Base-by-base conservation (phyloP, 2,113 vertebrate species). In the Amazona vittata region DNA sequence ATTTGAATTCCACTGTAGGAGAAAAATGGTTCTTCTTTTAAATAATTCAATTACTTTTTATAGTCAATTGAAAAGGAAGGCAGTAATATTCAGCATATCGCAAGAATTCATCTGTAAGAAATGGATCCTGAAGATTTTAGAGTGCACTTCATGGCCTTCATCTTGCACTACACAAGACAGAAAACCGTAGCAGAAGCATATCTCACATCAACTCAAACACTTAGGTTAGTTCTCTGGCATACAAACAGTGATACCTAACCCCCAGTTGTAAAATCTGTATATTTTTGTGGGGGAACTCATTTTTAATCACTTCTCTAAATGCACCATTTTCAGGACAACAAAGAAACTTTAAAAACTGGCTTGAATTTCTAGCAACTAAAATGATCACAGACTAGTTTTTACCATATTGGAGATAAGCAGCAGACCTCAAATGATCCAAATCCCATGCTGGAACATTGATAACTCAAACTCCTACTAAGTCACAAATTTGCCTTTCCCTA, bases 1-100 rank as follows among this genome's bases (percentile, higher is more conserved):
- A 47, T 84, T 60, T 83, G 43, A 92, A 83, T 71, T 86, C 15
- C 10, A 47, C 7, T 33, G 33, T 11, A 73, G 59, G 44, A 79
- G 70, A 93, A 93, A 87, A 94, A 95, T 60, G 15, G 11, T 55
- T 92, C 37, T 6, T 35, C 33, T 76, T 87, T 75, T 80, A 85
- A 90, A 95, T 62, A 93, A 93, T 52, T 82, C 35, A 11, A 60
- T 73, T 85, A 83, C 6, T 50, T 91, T 94, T 93, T 76, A 93
- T 62, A 69, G 52, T 12, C 44, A 94, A 74, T 89, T 92, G 91
- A 89, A 94, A 69, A 57, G 18, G 33, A 85, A 88, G 43, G 14
- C 20, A 59, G 22, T 73, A 76, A 85, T 47, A 85, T 57, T 50
- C 55, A 89, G 28, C 50, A 28, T 60, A 50, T 75, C 43, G 85